Conservation (phyloP, 2,113 vertebrate species). For the Rhinopomastus cyanomelas region DNA sequence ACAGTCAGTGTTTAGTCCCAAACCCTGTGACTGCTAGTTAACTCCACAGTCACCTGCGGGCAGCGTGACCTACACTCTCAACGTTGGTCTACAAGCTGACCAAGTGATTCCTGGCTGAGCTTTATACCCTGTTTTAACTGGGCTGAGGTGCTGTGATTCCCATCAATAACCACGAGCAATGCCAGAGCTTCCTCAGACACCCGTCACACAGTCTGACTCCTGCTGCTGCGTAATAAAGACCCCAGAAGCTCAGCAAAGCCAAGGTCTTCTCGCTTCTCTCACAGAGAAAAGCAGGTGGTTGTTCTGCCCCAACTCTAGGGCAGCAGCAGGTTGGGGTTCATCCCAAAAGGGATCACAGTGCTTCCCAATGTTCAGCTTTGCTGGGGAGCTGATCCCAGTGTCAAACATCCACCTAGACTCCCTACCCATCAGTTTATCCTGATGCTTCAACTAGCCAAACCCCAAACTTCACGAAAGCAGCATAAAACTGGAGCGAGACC, state of each 20-base stretch:
- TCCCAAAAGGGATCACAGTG: neutral
- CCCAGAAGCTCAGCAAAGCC: neutral
- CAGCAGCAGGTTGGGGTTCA: neutral
- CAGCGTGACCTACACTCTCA: neutral
- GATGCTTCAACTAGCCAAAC: neutral
- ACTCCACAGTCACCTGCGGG: neutral
- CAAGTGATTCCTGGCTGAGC: conserved; percentile 36
- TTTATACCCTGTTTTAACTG: conserved; percentile 64
- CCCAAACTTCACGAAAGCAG: conserved; percentile 4
- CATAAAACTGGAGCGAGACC: conserved; percentile 20
- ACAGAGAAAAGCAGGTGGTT: conserved; percentile 63
- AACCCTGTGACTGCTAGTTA: neutral
- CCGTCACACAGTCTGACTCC: neutral
- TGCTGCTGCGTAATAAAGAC: neutral
- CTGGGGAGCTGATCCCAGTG: neutral
- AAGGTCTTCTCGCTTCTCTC: conserved; percentile 42
- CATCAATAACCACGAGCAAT: neutral
- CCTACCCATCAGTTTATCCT: neutral
- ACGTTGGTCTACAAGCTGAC: neutral
- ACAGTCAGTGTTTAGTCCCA: conserved; percentile 2
- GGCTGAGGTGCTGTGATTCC: conserved; percentile 50
- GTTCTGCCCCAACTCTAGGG: neutral
- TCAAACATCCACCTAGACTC: neutral
- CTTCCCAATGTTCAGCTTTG: neutral
- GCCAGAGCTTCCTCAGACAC: neutral